Conservation (phyloP, 2,113 vertebrate species). For the Sylvietta virens region DNA sequence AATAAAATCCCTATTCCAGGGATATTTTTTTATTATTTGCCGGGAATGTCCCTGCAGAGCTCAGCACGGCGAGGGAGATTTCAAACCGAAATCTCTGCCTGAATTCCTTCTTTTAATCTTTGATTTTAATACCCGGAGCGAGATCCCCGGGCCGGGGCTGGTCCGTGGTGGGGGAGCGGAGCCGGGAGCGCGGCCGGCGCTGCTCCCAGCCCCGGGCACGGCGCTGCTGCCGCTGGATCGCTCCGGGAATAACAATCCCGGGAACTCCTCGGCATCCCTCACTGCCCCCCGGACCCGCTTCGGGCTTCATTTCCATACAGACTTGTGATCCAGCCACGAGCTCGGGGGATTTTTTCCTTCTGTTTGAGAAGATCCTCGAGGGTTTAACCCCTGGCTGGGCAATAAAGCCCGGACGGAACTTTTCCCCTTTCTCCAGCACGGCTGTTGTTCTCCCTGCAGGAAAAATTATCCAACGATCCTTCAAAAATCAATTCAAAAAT, state of each 20-base stretch:
- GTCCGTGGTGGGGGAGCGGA: too few relatives aligned
- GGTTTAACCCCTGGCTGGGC: neutral
- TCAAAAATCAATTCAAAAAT: too few relatives aligned
- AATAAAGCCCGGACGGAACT: fast-evolving
- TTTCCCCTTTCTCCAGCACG: neutral
- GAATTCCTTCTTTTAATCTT: neutral
- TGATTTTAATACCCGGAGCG: fast-evolving
- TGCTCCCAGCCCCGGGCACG: fast-evolving
- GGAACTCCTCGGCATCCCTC: neutral
- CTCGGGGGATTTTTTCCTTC: neutral
- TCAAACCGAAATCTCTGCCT: neutral
- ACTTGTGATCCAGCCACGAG: neutral
- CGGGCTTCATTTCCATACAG: neutral
- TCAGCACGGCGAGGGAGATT: neutral
- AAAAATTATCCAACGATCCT: neutral
- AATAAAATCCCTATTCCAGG: neutral
- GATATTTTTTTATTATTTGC: neutral
- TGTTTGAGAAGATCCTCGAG: neutral
- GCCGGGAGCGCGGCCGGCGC: neutral
- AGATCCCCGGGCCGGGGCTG: fast-evolving
- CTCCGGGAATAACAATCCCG: neutral
- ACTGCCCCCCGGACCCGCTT: fast-evolving
- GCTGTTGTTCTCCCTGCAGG: neutral
- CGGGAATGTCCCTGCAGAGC: neutral
- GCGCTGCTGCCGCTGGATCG: neutral